These are phyloP conservation scores for Meloidogyne chitwoodi DNA, from an alignment of 1,140 invertebrate species.

Conservation along the genomic window DNA sequence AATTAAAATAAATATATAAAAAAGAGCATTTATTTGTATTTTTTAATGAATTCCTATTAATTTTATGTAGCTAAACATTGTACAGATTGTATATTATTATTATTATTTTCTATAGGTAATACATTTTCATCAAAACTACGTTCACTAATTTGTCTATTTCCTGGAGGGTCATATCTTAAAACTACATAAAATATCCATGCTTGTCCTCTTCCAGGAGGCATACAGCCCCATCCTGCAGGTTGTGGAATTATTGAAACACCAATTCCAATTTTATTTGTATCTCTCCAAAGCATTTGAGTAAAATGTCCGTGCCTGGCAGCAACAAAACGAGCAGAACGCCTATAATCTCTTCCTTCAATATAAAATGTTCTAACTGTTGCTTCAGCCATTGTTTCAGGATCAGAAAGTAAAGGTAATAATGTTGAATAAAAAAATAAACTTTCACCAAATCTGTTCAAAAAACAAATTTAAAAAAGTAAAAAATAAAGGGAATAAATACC, in stretches of 20 bases:
- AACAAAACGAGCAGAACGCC: slow-evolving; percentile 1
- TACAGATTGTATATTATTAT: background rate
- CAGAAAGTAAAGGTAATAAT: slow-evolving; percentile 12
- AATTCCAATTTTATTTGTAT: slow-evolving; percentile 10
- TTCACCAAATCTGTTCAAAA: slow-evolving; percentile 21
- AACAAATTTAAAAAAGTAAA: background rate
- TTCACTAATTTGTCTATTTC: slow-evolving; percentile 12
- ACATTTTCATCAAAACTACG: slow-evolving; percentile 17
- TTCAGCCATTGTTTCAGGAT: slow-evolving; percentile 29
- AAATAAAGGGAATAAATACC: too few species aligned
- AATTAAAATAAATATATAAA: too few species aligned
- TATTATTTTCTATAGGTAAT: background rate
- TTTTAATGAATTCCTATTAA: background rate
- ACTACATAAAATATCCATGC: slow-evolving; percentile 23
- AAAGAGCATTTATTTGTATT: too few species aligned
- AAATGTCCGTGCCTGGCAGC: slow-evolving; percentile 17
- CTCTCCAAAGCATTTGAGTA: slow-evolving; percentile 29
- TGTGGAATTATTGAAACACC: slow-evolving; percentile 7
- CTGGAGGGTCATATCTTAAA: slow-evolving; percentile 22
- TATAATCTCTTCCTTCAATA: slow-evolving; percentile 21
- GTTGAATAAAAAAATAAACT: slow-evolving; percentile 26
- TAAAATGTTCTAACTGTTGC: slow-evolving; percentile 23
- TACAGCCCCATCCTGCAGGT: background rate
- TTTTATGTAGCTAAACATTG: background rate
- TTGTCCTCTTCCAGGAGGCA: slow-evolving; percentile 2